A percentile compares a stretch with the other conserved stretches of the same genome.
These are phyloP conservation scores for Arge pagana DNA, from an alignment of 2,888 invertebrate species.

Conservation along the genomic window DNA sequence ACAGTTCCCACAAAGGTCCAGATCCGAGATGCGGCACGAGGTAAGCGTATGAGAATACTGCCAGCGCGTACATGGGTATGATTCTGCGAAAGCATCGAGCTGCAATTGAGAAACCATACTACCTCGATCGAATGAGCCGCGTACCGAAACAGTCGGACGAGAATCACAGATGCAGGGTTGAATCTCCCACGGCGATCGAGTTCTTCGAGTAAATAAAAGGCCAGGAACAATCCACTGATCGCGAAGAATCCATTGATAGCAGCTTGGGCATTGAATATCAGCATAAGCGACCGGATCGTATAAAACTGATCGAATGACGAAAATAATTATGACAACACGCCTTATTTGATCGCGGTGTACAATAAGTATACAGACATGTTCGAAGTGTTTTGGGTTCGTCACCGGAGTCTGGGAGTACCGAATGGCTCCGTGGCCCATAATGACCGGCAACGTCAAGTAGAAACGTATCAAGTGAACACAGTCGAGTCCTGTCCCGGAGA, in stretches of 20 bases:
- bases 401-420: slow-evolving; percentile 36
- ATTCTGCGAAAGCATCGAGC: slow-evolving; percentile 37
- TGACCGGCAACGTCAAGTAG: slow-evolving; percentile 32
- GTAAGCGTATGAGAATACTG: slow-evolving; percentile 40
- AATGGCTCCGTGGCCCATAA: slow-evolving; percentile 40
- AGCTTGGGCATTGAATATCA: slow-evolving; percentile 37
- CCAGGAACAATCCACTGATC: slow-evolving; percentile 40
- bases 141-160: slow-evolving; percentile 41
- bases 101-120: not conserved
- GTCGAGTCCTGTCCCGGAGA: slow-evolving; percentile 41
- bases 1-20: slow-evolving; percentile 45
- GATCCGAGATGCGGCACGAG: slow-evolving; percentile 42
- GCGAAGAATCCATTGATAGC: slow-evolving; percentile 42
- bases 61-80: slow-evolving; percentile 42
- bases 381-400: slow-evolving; percentile 34
- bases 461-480: slow-evolving; percentile 40
- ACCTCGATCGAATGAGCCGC: not conserved
- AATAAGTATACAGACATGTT: slow-evolving; percentile 39
- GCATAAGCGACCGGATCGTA: slow-evolving; percentile 21
- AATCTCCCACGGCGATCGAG: slow-evolving; percentile 38
- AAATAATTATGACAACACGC: too few relatives aligned
- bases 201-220: slow-evolving; percentile 38
- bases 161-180: slow-evolving; percentile 31
- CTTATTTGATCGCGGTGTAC: not conserved
- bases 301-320: slow-evolving; percentile 30